Evolutionary conservation across 1,140 invertebrate species (phyloP), one percentile per base, ranked within the genome.

Genomic region (Dendrolimus punctatus): DNA sequence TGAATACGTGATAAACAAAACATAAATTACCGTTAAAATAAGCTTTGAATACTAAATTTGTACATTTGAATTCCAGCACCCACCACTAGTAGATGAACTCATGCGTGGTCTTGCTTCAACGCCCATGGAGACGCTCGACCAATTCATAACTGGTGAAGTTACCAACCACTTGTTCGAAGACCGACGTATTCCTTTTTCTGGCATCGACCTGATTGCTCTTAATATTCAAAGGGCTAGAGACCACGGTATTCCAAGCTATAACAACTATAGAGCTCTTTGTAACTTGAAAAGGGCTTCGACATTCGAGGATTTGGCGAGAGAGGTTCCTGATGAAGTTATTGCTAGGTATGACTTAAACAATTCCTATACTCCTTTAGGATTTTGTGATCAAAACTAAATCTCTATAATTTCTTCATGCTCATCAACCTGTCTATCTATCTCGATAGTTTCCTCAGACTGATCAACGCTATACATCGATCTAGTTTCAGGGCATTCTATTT

Each of bases 131-230:
- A 95, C 93, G 1, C 82, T 96, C n/a, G 96, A 98, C 82, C 95
- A 96, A 73, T 97, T 97, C 70, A 94, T 98, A 55, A 97, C 96
- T 0, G 95, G 95, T 0, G 96, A 97, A 89, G 94, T 98, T 3
- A 97, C 96, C 0, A 97, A 98, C 85, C 96, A 98, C 84, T 81
- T 99, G 10, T 98, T 98, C 72, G 96, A 98, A 80, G 93, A 96
- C 63, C 91, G 91, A 39, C 92, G 91, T 46, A 95, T 93, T 68
- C 94, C 94, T 1, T 95, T 96, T 80, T 96, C 94, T 0, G 95
- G 95, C 4, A 87, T 96, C 8, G 95, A 97, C 87, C 78, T 97
- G 40, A 91, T 95, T 8, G 92, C 95, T 0, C 84, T 97, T 0
- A 97, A 97, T 66, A 89, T 97, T 42, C 95, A 96, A 69, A 88